Evolutionary conservation across 2,797 vertebrate genomes (phyloP).

Genomic region (Perdix hodgsoniae): DNA sequence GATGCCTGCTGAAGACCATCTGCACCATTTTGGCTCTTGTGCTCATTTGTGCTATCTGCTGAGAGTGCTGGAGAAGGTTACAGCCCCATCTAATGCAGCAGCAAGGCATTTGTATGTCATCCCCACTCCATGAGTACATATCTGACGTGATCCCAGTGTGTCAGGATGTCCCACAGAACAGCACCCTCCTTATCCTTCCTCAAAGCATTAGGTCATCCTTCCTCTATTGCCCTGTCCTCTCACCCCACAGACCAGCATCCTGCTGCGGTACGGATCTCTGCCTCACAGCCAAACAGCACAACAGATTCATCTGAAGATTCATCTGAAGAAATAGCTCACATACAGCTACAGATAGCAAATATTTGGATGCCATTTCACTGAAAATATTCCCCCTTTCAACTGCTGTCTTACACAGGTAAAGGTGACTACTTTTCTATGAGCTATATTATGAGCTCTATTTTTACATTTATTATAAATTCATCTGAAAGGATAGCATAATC

Average conservation of each 20-base stretch:
- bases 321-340: background rate
- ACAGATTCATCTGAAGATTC: background rate
- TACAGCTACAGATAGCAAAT: background rate
- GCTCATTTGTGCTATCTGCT: background rate
- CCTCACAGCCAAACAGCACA: background rate
- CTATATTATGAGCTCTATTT: too few species aligned
- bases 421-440: background rate
- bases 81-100: background rate
- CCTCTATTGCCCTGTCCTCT: background rate
- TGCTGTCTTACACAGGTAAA: background rate
- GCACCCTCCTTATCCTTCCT: background rate
- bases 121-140: rapidly evolving
- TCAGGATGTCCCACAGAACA: background rate
- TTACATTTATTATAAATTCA: background rate
- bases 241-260: background rate
- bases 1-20: background rate
- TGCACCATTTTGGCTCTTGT: background rate
- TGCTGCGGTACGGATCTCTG: background rate
- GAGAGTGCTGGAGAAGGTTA: background rate
- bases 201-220: background rate
- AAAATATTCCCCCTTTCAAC: background rate
- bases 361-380: background rate
- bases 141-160: background rate
- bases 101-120: background rate
- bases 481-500: background rate